Evolutionary conservation across 2,888 invertebrate genomes (phyloP).

Genomic region (Leuctra nigra): DNA sequence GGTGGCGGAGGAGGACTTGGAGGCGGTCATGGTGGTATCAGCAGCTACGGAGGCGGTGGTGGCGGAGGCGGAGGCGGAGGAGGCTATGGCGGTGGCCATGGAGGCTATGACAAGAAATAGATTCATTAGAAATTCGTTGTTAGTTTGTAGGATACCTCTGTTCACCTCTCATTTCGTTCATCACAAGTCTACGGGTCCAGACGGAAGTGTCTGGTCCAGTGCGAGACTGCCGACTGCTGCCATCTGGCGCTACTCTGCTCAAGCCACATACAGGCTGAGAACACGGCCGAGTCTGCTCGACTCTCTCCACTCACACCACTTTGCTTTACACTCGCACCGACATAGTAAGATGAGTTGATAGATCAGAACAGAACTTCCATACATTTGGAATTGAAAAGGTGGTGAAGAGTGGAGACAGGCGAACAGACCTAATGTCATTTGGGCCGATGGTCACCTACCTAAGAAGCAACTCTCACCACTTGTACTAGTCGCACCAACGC

Average conservation of each 20-base stretch:
- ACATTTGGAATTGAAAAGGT: too few species aligned
- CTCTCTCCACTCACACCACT: neutral
- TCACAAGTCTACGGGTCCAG: too few species aligned
- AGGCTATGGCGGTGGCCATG: neutral
- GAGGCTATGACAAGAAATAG: constrained; percentile 12
- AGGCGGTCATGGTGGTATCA: constrained; percentile 20
- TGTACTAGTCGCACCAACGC: neutral
- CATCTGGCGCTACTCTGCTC: too few species aligned
- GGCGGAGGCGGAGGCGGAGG: neutral
- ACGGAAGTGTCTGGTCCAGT: too few species aligned
- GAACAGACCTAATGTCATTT: neutral
- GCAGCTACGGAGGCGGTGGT: neutral
- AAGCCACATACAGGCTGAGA: too few species aligned
- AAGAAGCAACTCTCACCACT: neutral
- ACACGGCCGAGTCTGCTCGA: neutral
- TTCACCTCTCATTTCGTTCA: too few species aligned
- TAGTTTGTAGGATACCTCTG: too few species aligned
- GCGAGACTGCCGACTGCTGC: too few species aligned
- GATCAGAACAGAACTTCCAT: neutral
- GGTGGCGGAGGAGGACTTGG: constrained; percentile 38
- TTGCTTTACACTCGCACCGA: too few species aligned
- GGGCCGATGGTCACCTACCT: neutral
- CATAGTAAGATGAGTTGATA: too few species aligned
- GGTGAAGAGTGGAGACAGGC: too few species aligned
- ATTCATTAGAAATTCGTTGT: too few species aligned